Evolutionary conservation across 1,140 invertebrate genomes (phyloP).

Genomic region (Linepithema humile): DNA sequence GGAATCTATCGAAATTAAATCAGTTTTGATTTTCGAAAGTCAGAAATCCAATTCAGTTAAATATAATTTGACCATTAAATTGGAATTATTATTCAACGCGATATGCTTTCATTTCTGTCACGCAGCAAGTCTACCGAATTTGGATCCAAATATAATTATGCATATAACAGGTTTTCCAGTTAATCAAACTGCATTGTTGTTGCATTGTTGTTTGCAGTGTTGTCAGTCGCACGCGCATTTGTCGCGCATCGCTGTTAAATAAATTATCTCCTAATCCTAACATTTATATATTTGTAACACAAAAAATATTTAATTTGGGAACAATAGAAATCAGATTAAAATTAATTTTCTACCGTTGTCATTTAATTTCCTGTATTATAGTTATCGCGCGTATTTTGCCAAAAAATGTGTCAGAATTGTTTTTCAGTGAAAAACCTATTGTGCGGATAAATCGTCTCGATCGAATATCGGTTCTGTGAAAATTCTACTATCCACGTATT

Average conservation of each 20-base stretch:
- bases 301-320: neutral
- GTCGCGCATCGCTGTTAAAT: conserved; percentile 16
- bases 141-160: conserved; percentile 11
- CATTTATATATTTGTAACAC: neutral
- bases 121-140: neutral
- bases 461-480: neutral
- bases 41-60: neutral
- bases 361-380: neutral
- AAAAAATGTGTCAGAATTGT: neutral
- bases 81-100: neutral
- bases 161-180: neutral
- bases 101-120: neutral
- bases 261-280: neutral
- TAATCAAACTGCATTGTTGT: conserved; percentile 41
- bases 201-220: neutral
- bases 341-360: neutral
- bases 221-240: neutral
- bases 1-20: neutral
- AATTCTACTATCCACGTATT: neutral
- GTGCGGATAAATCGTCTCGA: neutral
- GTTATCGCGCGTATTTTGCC: neutral
- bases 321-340: neutral
- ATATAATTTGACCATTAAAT: conserved; percentile 7
- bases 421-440: neutral
- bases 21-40: neutral